These are phyloP conservation scores for Drosophila funebris DNA, from an alignment of 1,140 invertebrate species.

Conservation along the genomic window DNA sequence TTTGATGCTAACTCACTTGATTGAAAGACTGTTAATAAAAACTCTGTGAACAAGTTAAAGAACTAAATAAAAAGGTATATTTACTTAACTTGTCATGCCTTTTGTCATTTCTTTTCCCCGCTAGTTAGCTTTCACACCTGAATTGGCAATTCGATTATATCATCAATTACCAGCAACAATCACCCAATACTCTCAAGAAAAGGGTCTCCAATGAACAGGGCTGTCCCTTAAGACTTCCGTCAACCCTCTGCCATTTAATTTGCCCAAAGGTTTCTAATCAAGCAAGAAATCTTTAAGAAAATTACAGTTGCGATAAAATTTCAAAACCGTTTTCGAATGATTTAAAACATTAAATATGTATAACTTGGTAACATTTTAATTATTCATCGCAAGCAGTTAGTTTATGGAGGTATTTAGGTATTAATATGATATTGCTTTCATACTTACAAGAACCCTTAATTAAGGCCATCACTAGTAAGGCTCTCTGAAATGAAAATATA, in stretches of 20 bases:
- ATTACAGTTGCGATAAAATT: neutral
- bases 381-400: neutral
- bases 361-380: neutral
- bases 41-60: neutral
- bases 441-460: neutral
- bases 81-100: constrained; percentile 1
- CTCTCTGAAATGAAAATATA: neutral
- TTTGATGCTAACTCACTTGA: neutral
- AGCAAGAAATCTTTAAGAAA: neutral
- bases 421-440: neutral
- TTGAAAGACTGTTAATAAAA: neutral
- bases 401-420: neutral
- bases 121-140: constrained; percentile 56
- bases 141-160: constrained; percentile 69
- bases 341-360: neutral
- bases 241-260: neutral
- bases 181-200: neutral
- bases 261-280: neutral
- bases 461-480: constrained; percentile 9
- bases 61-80: neutral
- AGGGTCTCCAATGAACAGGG: neutral
- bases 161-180: constrained; percentile 42
- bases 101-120: neutral
- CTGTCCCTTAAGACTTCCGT: neutral
- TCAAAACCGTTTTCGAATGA: neutral